These are phyloP conservation scores for Prinia subflava DNA, from an alignment of 2,113 vertebrate genomes.

Conservation along the genomic window DNA sequence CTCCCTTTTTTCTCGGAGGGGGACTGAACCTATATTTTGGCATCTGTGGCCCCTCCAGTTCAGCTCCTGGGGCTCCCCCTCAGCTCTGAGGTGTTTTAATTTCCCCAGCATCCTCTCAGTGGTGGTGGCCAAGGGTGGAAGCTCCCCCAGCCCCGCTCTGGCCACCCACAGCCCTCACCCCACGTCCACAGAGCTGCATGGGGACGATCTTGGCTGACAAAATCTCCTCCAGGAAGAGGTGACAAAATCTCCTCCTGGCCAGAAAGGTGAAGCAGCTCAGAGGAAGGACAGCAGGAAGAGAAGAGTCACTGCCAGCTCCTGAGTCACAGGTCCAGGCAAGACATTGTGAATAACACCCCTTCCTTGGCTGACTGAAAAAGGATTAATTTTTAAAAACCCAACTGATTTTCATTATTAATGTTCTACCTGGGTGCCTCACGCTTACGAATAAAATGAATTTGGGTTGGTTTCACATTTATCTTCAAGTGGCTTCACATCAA, in stretches of 20 bases:
- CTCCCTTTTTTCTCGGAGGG: neutral
- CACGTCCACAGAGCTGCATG: fast-evolving
- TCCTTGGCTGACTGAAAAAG: neutral
- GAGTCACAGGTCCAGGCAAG: neutral
- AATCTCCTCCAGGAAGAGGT: neutral
- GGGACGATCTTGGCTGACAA: neutral
- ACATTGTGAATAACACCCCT: neutral
- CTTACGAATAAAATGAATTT: neutral
- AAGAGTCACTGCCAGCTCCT: neutral
- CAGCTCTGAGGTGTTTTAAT: neutral
- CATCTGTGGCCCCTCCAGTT: neutral
- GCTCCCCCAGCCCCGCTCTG: neutral
- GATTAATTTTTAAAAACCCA: neutral
- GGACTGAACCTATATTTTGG: neutral
- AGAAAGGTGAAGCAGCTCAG: neutral
- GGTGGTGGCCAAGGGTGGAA: neutral
- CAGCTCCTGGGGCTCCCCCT: neutral
- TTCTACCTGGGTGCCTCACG: neutral
- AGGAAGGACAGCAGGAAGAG: neutral
- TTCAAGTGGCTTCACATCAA: neutral
- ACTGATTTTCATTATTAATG: neutral
- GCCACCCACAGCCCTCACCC: neutral
- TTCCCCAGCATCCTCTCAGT: neutral
- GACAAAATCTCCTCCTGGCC: neutral
- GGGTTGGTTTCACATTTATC: neutral